phyloP scores from a whole-genome alignment of 2,113 vertebrate species.

The Rhizomys pruinosus region DNA sequence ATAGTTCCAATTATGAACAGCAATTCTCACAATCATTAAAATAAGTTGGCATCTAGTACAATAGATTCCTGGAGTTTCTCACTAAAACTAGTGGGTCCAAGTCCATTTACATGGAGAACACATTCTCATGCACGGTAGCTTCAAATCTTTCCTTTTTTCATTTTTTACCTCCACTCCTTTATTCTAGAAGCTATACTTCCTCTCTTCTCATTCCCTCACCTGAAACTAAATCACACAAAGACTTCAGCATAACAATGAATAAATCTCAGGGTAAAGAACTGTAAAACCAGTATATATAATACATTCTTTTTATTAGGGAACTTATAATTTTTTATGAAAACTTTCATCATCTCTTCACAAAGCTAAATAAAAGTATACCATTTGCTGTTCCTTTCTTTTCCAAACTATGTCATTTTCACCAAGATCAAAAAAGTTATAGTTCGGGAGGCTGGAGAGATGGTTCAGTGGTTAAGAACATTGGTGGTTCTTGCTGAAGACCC shows the following conservation, averaged over 20 bases:
- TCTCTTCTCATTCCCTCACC: neutral
- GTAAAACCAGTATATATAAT: neutral
- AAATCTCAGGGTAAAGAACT: slow-evolving; percentile 14
- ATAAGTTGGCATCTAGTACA: neutral
- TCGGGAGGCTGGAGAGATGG: too few species aligned
- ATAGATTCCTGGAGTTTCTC: neutral
- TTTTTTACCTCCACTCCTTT: neutral
- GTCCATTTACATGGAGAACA: neutral
- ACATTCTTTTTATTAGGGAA: neutral
- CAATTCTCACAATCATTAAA: neutral
- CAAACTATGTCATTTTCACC: neutral
- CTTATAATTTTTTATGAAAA: neutral
- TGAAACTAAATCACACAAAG: slow-evolving; percentile 35
- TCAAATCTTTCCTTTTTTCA: neutral
- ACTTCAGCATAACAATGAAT: neutral
- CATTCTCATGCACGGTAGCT: neutral
- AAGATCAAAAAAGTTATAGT: slow-evolving; percentile 27
- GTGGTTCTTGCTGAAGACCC: too few species aligned
- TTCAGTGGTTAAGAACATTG: too few species aligned
- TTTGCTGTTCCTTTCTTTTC: slow-evolving; percentile 16
- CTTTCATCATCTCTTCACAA: neutral
- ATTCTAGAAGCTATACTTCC: neutral
- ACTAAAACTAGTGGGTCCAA: slow-evolving; percentile 8
- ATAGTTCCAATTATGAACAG: neutral
- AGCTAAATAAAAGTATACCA: neutral